Percentiles rank a stretch among this genome's conserved stretches.
phyloP scores from a whole-genome alignment of 1,140 invertebrate genomes.

The Rhizoglyphus robini region DNA sequence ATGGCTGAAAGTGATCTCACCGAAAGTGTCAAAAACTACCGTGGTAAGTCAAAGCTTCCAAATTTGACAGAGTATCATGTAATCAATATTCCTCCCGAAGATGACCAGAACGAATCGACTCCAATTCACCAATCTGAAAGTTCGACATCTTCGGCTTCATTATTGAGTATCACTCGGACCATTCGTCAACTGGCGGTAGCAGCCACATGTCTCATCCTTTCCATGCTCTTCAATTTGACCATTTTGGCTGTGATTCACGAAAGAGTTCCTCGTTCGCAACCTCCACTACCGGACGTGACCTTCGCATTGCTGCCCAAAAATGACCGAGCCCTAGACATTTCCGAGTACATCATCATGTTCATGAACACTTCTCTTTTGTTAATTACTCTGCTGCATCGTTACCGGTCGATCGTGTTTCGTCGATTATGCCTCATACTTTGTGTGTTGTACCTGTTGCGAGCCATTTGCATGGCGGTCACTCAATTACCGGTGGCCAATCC shows the following conservation, averaged over 20 bases:
- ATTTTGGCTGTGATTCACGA: conserved; percentile 70
- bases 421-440: conserved; percentile 66
- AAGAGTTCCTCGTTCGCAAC: conserved; percentile 56
- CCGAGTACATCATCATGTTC: conserved; percentile 73
- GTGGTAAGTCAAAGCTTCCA: neutral
- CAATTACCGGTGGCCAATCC: conserved; percentile 64
- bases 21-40: neutral
- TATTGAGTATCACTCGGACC: neutral
- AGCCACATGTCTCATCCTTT: conserved; percentile 13
- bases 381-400: conserved; percentile 63
- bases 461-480: conserved; percentile 74
- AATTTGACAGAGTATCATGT: too few relatives aligned
- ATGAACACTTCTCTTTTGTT: conserved; percentile 54
- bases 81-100: too few relatives aligned
- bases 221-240: conserved; percentile 10
- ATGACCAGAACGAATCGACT: neutral
- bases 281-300: conserved; percentile 62
- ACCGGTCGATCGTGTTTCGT: conserved; percentile 67
- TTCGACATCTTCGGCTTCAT: neutral
- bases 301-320: conserved; percentile 53
- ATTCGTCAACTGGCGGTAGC: conserved; percentile 12
- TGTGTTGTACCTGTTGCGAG: conserved; percentile 67
- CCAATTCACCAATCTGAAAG: neutral
- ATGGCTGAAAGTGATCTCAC: neutral
- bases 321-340: conserved; percentile 64